phyloP scores from a whole-genome alignment of 2,888 invertebrate species.

The Heliconius erato region DNA sequence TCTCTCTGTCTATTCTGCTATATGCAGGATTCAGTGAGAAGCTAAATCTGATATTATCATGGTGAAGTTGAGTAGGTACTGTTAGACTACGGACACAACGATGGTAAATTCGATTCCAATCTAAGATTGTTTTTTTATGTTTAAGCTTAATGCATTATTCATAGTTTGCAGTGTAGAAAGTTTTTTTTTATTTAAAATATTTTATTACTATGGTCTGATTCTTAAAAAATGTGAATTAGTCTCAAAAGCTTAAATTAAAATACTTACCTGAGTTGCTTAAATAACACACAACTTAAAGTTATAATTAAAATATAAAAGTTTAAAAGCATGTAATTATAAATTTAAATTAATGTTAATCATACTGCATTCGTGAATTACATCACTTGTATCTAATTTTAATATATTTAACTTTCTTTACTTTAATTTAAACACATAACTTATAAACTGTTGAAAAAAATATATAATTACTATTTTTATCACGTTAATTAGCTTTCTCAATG shows the following conservation, averaged over 20 bases:
- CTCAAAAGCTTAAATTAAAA: not conserved
- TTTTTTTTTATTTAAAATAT: not conserved
- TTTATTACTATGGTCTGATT: not conserved
- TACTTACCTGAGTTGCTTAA: not conserved
- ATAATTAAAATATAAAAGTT: slow-evolving; percentile 1
- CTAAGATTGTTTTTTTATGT: not conserved
- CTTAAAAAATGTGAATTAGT: not conserved
- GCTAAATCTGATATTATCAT: not conserved
- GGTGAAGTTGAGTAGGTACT: not conserved
- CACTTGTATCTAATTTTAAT: not conserved
- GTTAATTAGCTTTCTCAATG: slow-evolving; percentile 40
- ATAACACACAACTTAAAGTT: not conserved
- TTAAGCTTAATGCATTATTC: not conserved
- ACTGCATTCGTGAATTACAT: not conserved
- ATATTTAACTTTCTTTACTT: slow-evolving; percentile 11
- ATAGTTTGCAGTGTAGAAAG: not conserved
- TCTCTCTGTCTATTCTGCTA: too few species aligned
- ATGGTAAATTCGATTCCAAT: not conserved
- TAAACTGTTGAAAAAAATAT: not conserved
- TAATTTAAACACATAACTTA: not conserved
- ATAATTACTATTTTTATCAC: slow-evolving; percentile 10
- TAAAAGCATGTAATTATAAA: not conserved
- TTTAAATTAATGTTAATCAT: slow-evolving; percentile 10
- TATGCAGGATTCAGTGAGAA: too few species aligned
- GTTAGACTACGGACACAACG: not conserved